These are phyloP conservation scores for Cheracebus regulus DNA, from an alignment of 2,797 vertebrate species.

Conservation along the genomic window DNA sequence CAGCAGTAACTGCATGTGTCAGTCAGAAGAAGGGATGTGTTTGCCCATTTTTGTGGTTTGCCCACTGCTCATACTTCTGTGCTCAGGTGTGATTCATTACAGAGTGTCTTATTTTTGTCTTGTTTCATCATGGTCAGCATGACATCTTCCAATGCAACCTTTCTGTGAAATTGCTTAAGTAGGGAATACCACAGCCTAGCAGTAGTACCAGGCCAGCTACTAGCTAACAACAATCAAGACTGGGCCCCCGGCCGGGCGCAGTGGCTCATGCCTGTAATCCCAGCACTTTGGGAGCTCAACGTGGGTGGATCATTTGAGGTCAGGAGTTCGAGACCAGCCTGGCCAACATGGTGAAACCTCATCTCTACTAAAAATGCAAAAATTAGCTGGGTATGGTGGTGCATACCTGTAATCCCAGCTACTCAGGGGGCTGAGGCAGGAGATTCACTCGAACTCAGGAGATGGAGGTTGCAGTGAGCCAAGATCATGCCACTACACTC, in stretches of 20 bases:
- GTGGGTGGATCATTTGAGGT: neutral
- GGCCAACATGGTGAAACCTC: neutral
- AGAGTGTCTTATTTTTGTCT: neutral
- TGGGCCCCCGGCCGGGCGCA: accelerated
- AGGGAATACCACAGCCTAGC: neutral
- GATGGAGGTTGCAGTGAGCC: too few relatives aligned
- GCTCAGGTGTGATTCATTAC: neutral
- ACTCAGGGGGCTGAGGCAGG: too few relatives aligned
- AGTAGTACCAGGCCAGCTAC: neutral
- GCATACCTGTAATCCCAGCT: too few relatives aligned
- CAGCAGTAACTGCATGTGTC: accelerated
- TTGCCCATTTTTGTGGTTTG: neutral
- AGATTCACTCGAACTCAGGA: too few relatives aligned
- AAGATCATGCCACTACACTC: too few relatives aligned
- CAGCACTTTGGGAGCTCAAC: neutral
- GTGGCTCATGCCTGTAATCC: neutral
- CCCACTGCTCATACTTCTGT: neutral
- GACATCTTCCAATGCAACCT: neutral
- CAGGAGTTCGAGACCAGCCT: neutral
- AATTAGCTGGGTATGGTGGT: too few relatives aligned
- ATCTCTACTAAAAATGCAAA: too few relatives aligned
- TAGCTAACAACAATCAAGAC: accelerated
- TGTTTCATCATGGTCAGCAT: neutral
- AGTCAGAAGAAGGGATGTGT: neutral
- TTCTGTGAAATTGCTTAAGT: neutral